Base-by-base conservation (phyloP, 2,113 vertebrate species). In the Beaufortia kweichowensis region DNA sequence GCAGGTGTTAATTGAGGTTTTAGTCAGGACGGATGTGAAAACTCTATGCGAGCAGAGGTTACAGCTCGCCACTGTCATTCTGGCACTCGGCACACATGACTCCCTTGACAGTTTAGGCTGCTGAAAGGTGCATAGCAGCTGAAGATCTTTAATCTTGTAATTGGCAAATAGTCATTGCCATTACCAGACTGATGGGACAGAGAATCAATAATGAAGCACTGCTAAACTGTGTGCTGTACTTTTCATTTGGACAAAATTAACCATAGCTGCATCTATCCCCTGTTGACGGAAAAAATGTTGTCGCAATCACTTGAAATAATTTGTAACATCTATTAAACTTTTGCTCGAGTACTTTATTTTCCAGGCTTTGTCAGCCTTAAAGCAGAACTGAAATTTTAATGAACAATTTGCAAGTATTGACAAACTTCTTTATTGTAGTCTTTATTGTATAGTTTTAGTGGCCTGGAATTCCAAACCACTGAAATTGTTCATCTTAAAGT, bases 121-220 rank as follows among this genome's bases (percentile, higher is more conserved):
- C 48, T 75, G 76, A 76, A 73, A 78, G 84, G 78, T 79, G 80
- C 35, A n/a, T 39, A 43, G 26, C 79, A 78, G 85, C n/a, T 67
- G 73, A 77, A 66, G 80, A 72, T 79, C 71, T 81, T 80, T 86
- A 83, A 87, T 86, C 83, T 87, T 69, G 82, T 84, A 86, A 89
- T 88, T 84, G 84, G 79, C 82, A 81, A 85, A 76, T 78, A 76
- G 82, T 31, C 69, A 79, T 21, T 21, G 53, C 72, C 76, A 80
- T 88, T 90, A 85, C 80, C 86, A 86, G 66, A 84, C 73, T 69
- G 19, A 84, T 80, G 86, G 81, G 81, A 61, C 79, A 78, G 82
- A 77, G 79, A 79, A 87, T 89, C 85, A 64, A 88, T 88, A 83
- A 68, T 71, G 60, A 76, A 72, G 56, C 77, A 79, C 83, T 68